A percentile compares a stretch with the other conserved stretches of the same genome.
phyloP scores from a whole-genome alignment of 2,113 vertebrate genomes.

The Nibea coibor region DNA sequence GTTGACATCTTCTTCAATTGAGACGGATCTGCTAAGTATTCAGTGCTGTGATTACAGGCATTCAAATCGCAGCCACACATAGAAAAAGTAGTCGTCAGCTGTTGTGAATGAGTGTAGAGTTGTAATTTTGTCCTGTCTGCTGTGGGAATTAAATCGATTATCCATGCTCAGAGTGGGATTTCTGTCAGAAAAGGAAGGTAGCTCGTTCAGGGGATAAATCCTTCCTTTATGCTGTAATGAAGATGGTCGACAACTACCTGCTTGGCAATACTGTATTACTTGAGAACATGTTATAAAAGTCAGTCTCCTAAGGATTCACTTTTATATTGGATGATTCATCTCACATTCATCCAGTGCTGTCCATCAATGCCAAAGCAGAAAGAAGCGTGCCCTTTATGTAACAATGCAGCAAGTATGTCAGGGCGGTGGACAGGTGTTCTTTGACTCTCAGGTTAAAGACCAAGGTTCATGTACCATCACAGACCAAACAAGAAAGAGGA shows the following conservation, averaged over 20 bases:
- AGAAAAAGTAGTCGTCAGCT: slow-evolving; percentile 7
- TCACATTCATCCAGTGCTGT: not conserved
- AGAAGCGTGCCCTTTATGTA: not conserved
- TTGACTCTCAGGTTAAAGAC: not conserved
- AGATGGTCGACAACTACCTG: not conserved
- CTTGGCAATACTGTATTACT: not conserved
- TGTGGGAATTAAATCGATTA: slow-evolving; percentile 39
- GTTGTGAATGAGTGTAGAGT: slow-evolving; percentile 17
- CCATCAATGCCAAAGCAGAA: not conserved
- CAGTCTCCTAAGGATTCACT: not conserved
- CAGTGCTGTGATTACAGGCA: slow-evolving; percentile 19
- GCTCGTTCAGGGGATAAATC: not conserved
- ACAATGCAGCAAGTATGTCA: too few relatives aligned
- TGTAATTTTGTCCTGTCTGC: slow-evolving; percentile 30
- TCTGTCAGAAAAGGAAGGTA: slow-evolving; percentile 21
- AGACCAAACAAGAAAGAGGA: not conserved
- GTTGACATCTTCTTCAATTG: slow-evolving; percentile 28
- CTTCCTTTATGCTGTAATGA: not conserved
- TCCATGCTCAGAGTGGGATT: not conserved
- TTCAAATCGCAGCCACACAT: slow-evolving; percentile 20
- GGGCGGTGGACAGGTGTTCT: not conserved
- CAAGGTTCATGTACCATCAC: not conserved
- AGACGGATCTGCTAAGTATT: slow-evolving; percentile 41
- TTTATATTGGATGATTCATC: not conserved
- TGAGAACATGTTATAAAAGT: not conserved